Evolutionary conservation across 2,797 vertebrate genomes (phyloP), one percentile per base, ranked within the genome.

Genomic region (Arremon aurantiirostris): DNA sequence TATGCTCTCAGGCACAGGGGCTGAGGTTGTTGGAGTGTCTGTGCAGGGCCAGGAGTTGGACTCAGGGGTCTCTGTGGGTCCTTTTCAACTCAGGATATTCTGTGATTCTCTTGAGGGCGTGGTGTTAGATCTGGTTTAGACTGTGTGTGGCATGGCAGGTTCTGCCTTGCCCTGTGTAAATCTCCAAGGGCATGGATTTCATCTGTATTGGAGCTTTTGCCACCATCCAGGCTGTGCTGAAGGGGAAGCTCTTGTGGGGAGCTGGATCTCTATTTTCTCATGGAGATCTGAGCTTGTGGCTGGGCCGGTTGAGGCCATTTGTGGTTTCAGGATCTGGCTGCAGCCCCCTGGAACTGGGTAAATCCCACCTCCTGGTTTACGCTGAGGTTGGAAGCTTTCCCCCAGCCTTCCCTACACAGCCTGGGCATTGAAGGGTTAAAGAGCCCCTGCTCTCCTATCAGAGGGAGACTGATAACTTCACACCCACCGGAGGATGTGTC

Each of bases 391-490:
- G 59, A 32, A 34, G 42, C 49, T 75, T 84, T 15, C 5, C 41
- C 14, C 34, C n/a, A 56, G 37, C 65, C 9, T 55, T 70, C 32
- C 27, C 27, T 23, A 4, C 30, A 7, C 32, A 13, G 39, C 20
- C 27, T 27, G 49, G 69, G 30, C 50, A 37, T 55, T 0, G 4
- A 18, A 72, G 84, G 90, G 86, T 94, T 94, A 86, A 93, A 34
- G 42, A 75, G n/a, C n/a, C 52, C 41, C 39, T 1, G 4, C 0
- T 0, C 68, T 87, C 18, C 2, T 47, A 30, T 82, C 75, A 32
- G 70, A 86, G 50, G 59, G 42, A 90, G 84, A 75, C 63, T n/a
- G 86, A 91, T 82, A 63, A 79, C 90, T 96, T 94, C 78, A 82
- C 84, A 85, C 89, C 81, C 89, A 88, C 93, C 28, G 68, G 86